phyloP scores from a whole-genome alignment of 1,140 invertebrate genomes.

The Eriosoma lanigerum region DNA sequence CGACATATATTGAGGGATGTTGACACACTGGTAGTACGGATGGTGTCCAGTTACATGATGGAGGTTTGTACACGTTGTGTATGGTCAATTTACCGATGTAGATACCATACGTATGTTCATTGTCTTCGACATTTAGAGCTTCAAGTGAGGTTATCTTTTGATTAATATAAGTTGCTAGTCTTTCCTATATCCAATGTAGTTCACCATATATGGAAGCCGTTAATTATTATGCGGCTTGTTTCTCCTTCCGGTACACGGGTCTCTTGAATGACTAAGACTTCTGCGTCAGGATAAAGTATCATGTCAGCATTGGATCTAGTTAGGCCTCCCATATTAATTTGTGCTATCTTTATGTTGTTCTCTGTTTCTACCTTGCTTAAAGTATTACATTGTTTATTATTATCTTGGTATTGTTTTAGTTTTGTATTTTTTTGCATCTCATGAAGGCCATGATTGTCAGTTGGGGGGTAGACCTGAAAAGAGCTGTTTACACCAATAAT shows the following conservation, averaged over 20 bases:
- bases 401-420: neutral
- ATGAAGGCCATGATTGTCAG: too few species aligned
- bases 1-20: constrained; percentile 1
- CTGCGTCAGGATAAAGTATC: constrained; percentile 19
- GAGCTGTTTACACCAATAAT: too few species aligned
- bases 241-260: constrained; percentile 20
- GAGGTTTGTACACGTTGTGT: constrained; percentile 4
- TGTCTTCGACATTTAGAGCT: constrained; percentile 6
- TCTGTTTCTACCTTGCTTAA: neutral
- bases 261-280: constrained; percentile 23
- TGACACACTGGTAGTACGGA: neutral
- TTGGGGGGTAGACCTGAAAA: too few species aligned
- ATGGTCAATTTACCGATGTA: neutral
- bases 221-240: neutral
- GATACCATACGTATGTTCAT: constrained; percentile 14
- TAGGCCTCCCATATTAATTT: constrained; percentile 20
- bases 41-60: neutral
- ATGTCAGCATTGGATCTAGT: constrained; percentile 32
- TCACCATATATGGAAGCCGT: constrained; percentile 14
- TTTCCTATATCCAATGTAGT: constrained; percentile 19
- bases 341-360: constrained; percentile 32
- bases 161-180: constrained; percentile 7
- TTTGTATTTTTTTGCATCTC: too few species aligned
- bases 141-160: constrained; percentile 18
- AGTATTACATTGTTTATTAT: neutral